These are phyloP conservation scores for Enteromius paludinosus DNA, from an alignment of 2,797 vertebrate genomes.

Conservation along the genomic window DNA sequence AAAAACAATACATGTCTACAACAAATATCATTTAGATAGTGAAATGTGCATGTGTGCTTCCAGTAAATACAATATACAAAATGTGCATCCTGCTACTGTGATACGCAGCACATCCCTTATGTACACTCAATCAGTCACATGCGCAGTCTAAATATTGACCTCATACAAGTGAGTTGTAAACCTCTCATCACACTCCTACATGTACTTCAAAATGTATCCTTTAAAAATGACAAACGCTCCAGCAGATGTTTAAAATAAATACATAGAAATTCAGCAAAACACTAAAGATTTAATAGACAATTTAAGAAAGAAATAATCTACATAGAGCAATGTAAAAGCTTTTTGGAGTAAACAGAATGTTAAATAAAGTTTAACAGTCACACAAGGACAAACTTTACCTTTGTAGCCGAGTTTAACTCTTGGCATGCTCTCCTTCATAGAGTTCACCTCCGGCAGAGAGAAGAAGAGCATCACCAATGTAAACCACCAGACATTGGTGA, in stretches of 20 bases:
- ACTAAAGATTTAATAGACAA: neutral
- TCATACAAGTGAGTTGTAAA: slow-evolving; percentile 27
- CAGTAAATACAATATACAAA: slow-evolving; percentile 10
- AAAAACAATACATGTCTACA: neutral
- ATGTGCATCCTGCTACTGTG: slow-evolving; percentile 16
- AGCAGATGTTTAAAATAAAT: slow-evolving; percentile 29
- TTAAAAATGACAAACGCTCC: slow-evolving; percentile 1
- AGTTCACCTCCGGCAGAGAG: slow-evolving; percentile 76
- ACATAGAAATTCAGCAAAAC: slow-evolving; percentile 8
- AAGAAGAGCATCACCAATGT: slow-evolving; percentile 80
- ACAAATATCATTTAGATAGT: neutral
- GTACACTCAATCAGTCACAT: slow-evolving; percentile 28
- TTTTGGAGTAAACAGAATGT: neutral
- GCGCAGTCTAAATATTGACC: slow-evolving; percentile 43
- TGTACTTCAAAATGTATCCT: slow-evolving; percentile 36
- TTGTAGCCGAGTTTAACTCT: slow-evolving; percentile 91
- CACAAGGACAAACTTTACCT: slow-evolving; percentile 79
- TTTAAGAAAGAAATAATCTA: neutral
- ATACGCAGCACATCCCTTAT: slow-evolving; percentile 29
- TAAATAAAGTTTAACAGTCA: neutral
- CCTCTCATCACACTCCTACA: slow-evolving; percentile 37
- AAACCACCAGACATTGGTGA: slow-evolving; percentile 69
- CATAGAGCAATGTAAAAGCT: slow-evolving; percentile 1
- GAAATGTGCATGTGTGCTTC: neutral
- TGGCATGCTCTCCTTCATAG: slow-evolving; percentile 88